Evolutionary conservation across 2,888 invertebrate genomes (phyloP).

Genomic region (Chorisops tibialis): DNA sequence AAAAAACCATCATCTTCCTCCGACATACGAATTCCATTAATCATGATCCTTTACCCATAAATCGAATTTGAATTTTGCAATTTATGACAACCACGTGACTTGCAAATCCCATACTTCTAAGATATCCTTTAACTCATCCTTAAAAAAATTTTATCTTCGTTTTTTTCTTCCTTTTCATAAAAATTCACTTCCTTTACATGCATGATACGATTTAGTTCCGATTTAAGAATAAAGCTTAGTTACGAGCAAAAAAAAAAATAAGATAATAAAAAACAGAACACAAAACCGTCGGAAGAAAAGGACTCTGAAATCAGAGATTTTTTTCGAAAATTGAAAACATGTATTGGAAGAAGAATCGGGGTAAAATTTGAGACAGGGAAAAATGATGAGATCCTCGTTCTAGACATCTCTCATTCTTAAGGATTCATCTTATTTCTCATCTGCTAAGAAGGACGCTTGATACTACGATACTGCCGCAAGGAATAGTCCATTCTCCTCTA

Average conservation of each 20-base stretch:
- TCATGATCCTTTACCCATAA: conserved; percentile 35
- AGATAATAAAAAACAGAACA: too few relatives aligned
- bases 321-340: too few relatives aligned
- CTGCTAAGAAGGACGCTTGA: background rate
- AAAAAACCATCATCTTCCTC: conserved; percentile 8
- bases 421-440: too few relatives aligned
- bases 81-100: conserved; percentile 39
- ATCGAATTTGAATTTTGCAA: conserved; percentile 38
- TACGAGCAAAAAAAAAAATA: too few relatives aligned
- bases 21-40: conserved; percentile 36
- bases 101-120: conserved; percentile 29
- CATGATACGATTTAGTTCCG: too few relatives aligned
- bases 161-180: background rate
- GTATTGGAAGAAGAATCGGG: too few relatives aligned
- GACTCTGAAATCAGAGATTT: too few relatives aligned
- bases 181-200: background rate
- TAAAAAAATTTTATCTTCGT: background rate
- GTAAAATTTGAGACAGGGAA: too few relatives aligned
- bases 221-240: too few relatives aligned
- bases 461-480: background rate
- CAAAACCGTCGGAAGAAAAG: too few relatives aligned
- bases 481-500: background rate
- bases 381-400: too few relatives aligned
- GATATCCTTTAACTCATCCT: background rate
- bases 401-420: too few relatives aligned